Base-by-base conservation (phyloP, 1,140 invertebrate species). In the Leguminivora glycinivorella region DNA sequence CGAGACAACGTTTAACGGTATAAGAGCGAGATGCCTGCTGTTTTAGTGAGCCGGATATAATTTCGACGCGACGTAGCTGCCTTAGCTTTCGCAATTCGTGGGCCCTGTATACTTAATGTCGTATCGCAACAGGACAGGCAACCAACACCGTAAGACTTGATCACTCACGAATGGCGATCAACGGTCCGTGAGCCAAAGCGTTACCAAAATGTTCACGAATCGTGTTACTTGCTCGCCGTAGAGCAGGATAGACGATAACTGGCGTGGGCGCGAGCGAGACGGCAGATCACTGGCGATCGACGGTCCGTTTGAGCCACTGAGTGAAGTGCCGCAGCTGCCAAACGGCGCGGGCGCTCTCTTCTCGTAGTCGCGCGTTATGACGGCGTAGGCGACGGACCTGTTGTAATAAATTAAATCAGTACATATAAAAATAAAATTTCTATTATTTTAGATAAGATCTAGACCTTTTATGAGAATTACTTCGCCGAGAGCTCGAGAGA, bases 181-280 rank as follows among this genome's bases (percentile, higher is more conserved):
- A 97, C 96, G 25, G 96, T 97, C 80, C 96, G 94, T 97, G 78
- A 98, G 97, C 97, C 97, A 98, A 85, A 98, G 97, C 9, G 97
- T 98, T 98, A 97, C 77, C 97, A 95, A 9, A 97, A 96, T 19
- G 97, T 97, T 29, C 95, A 95, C 71, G 97, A 43, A 12, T 38
- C 14, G 10, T 43, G 47, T 52, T 52, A 22, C 47, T 52, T 52
- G 47, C 22, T 2, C 40, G 22, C 17, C 47, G 3, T 22, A n/a
- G 40, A 43, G 40, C 40, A 9, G 1, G 47, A 52, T 19, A 22
- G 47, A 5, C n/a, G 17, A 52, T 19, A 0, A 52, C 6, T 6
- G 43, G 56, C n/a, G 19, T 9, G 24, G 22, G 24, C 9, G 47
- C 26, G 22, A 25, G 22, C 58, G n/a, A 24, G 22, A 60, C 25